phyloP scores from a whole-genome alignment of 2,113 vertebrate species.

The Calonectris borealis region DNA sequence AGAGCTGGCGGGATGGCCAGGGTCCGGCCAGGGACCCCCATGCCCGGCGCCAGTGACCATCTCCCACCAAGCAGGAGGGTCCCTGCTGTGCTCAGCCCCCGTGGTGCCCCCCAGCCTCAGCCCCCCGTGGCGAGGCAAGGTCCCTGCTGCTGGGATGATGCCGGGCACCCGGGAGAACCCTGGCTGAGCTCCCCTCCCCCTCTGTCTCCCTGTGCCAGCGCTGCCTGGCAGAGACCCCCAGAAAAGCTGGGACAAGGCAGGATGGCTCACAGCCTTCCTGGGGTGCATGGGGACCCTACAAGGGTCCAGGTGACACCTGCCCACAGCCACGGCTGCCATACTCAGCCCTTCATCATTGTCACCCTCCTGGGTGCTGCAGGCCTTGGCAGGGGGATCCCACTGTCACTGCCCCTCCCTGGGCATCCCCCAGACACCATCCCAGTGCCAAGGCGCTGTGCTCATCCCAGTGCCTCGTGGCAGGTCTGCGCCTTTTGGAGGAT shows the following conservation, averaged over 20 bases:
- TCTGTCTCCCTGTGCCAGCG: not conserved
- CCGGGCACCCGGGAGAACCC: rapidly evolving
- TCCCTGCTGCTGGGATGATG: not conserved
- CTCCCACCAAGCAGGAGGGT: not conserved
- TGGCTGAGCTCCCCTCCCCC: not conserved
- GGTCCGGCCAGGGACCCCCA: rapidly evolving
- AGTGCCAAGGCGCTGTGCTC: not conserved
- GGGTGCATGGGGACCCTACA: not conserved
- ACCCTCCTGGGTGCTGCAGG: not conserved
- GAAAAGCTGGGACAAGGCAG: not conserved
- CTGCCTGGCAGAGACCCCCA: not conserved
- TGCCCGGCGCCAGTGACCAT: too few relatives aligned
- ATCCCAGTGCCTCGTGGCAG: not conserved
- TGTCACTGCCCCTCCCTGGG: not conserved
- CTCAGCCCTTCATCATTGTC: not conserved
- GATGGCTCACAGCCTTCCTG: not conserved
- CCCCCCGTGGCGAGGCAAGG: not conserved
- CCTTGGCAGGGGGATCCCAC: not conserved
- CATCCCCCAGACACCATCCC: not conserved
- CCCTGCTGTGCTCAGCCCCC: not conserved
- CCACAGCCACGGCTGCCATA: not conserved
- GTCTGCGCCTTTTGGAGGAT: not conserved
- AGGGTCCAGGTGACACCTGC: not conserved
- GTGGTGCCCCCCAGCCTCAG: not conserved
- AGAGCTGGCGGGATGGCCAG: rapidly evolving